A percentile compares a stretch with the other conserved stretches of the same genome.
Conservation (phyloP, 2,113 vertebrate species). For the Gallinago undulata region DNA sequence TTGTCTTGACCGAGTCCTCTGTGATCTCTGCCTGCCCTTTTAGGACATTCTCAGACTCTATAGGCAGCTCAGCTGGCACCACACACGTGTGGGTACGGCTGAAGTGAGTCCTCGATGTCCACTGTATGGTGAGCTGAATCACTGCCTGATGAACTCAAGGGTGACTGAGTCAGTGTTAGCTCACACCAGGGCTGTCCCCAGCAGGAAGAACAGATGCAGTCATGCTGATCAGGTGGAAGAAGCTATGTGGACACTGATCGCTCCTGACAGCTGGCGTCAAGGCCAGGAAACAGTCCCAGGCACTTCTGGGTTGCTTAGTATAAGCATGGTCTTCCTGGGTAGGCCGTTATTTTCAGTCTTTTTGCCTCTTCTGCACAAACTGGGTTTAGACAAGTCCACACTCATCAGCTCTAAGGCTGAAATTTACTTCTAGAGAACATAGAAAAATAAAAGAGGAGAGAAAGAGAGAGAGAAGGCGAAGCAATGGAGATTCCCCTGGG, state of each 20-base stretch:
- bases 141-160: background rate
- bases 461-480: background rate
- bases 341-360: background rate
- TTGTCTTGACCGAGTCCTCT: too few species aligned
- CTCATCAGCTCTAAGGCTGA: background rate
- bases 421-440: background rate
- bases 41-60: background rate
- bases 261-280: background rate
- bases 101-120: background rate
- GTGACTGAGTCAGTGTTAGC: background rate
- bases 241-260: background rate
- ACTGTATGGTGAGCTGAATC: background rate
- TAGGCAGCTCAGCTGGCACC: background rate
- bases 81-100: rapidly evolving
- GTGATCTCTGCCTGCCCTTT: background rate
- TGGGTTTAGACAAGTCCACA: background rate
- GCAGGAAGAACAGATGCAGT: background rate
- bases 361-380: background rate
- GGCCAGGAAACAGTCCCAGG: background rate
- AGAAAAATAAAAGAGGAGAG: background rate
- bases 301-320: background rate
- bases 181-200: background rate
- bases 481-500: background rate
- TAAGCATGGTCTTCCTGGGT: background rate
- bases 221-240: background rate